Conservation (phyloP, 2,888 invertebrate species). For the Orchestes rusci region DNA sequence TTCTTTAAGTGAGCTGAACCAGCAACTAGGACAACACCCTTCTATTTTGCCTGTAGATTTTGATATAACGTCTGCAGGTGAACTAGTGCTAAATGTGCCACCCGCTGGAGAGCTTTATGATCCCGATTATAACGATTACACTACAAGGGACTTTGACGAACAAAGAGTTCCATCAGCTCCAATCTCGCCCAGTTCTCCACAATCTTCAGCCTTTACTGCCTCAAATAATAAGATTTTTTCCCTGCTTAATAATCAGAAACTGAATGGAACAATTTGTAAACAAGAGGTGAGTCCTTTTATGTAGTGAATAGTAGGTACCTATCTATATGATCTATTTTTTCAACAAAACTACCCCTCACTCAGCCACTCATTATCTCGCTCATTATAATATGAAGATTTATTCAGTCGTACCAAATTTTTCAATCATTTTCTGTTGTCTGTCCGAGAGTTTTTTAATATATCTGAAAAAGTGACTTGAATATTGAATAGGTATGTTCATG, state of each 20-base stretch:
- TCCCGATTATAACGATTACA: constrained; percentile 47
- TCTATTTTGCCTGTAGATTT: constrained; percentile 90
- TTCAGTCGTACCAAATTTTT: too few species aligned
- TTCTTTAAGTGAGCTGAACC: constrained; percentile 78
- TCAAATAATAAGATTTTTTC: constrained; percentile 71
- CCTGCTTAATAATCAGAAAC: constrained; percentile 60
- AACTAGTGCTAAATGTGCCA: constrained; percentile 59
- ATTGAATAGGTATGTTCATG: too few species aligned
- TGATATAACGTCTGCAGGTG: constrained; percentile 74
- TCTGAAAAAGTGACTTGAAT: too few species aligned
- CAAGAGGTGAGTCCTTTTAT: constrained; percentile 66
- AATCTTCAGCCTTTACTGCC: constrained; percentile 68
- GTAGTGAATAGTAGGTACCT: too few species aligned
- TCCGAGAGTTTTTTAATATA: too few species aligned
- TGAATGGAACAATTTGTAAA: constrained; percentile 58
- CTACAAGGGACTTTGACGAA: constrained; percentile 59
- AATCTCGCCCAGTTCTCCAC: constrained; percentile 61
- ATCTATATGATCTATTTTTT: too few species aligned
- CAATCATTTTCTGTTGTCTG: too few species aligned
- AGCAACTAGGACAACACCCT: constrained; percentile 82
- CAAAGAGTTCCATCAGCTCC: constrained; percentile 72
- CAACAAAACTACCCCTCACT: too few species aligned
- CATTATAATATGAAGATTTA: too few species aligned
- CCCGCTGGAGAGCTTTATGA: constrained; percentile 51
- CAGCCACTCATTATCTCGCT: too few species aligned